Percentiles rank a stretch among this genome's conserved stretches.
These are phyloP conservation scores for Trichopria drosophilae DNA, from an alignment of 2,888 invertebrate species.

Conservation along the genomic window DNA sequence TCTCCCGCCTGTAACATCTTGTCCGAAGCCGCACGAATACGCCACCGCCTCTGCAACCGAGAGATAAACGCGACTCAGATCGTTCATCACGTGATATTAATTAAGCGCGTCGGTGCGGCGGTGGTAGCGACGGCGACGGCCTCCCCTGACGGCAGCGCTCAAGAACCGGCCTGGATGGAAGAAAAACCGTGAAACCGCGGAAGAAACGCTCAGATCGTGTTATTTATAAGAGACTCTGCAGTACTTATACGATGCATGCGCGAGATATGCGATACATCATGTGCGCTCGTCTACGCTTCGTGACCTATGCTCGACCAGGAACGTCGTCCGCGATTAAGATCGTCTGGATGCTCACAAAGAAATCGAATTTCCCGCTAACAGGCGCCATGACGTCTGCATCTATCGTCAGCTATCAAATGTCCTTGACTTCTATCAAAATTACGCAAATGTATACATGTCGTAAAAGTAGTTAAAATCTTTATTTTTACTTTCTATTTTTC, in stretches of 20 bases:
- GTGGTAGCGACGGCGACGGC: constrained; percentile 9
- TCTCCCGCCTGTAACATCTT: constrained; percentile 18
- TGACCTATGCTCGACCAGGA: constrained; percentile 16
- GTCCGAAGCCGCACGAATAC: constrained; percentile 2
- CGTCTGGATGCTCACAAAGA: constrained; percentile 17
- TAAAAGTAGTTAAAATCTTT: no score
- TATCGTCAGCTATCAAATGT: no score
- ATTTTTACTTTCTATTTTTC: no score
- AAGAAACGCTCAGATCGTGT: constrained; percentile 55
- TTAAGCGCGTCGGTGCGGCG: constrained; percentile 46
- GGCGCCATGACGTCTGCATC: no score
- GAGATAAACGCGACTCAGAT: constrained; percentile 34
- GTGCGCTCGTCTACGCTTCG: constrained; percentile 34
- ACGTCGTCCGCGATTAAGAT: constrained; percentile 26
- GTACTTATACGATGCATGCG: constrained; percentile 45
- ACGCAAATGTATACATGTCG: no score
- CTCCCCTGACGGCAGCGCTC: neutral
- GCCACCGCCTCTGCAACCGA: constrained; percentile 5
- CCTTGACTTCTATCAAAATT: no score
- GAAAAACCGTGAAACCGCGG: constrained; percentile 47
- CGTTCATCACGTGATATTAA: constrained; percentile 57
- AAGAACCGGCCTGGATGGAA: constrained; percentile 30
- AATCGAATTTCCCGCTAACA: no score
- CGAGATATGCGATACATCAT: constrained; percentile 42
- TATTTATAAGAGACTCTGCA: constrained; percentile 51